phyloP scores from a whole-genome alignment of 1,140 invertebrate species.

The Eueides isabella region DNA sequence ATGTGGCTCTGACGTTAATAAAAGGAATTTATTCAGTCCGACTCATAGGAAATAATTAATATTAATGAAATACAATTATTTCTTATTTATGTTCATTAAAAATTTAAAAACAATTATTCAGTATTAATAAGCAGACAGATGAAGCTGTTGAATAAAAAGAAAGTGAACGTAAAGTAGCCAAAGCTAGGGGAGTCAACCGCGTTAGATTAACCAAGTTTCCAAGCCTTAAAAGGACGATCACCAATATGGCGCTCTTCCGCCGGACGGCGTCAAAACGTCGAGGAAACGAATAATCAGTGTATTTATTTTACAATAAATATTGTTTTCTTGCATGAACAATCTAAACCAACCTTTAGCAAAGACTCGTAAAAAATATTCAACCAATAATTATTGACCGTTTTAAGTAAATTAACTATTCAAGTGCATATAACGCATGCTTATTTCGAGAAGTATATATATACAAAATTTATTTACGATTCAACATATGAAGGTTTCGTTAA shows the following conservation, averaged over 20 bases:
- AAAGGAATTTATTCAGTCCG: constrained; percentile 15
- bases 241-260: constrained; percentile 67
- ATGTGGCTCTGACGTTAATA: constrained; percentile 20
- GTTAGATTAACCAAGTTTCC: constrained; percentile 51
- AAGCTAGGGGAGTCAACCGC: constrained; percentile 20
- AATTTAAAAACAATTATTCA: background rate
- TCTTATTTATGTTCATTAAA: background rate
- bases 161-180: constrained; percentile 41
- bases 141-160: constrained; percentile 19
- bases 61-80: background rate
- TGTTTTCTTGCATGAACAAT: background rate
- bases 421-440: background rate
- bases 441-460: background rate
- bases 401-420: background rate
- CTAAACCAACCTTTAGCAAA: background rate
- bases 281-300: constrained; percentile 40
- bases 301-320: background rate
- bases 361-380: background rate
- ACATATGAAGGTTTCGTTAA: constrained; percentile 26
- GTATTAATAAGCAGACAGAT: background rate
- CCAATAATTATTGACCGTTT: background rate
- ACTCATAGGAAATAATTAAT: background rate
- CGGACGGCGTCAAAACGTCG: constrained; percentile 44
- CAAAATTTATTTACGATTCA: background rate
- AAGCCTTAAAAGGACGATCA: constrained; percentile 49